Percentiles rank a stretch among this genome's conserved stretches.
phyloP scores from a whole-genome alignment of 2,113 vertebrate genomes.

The Acrocephalus arundinaceus region DNA sequence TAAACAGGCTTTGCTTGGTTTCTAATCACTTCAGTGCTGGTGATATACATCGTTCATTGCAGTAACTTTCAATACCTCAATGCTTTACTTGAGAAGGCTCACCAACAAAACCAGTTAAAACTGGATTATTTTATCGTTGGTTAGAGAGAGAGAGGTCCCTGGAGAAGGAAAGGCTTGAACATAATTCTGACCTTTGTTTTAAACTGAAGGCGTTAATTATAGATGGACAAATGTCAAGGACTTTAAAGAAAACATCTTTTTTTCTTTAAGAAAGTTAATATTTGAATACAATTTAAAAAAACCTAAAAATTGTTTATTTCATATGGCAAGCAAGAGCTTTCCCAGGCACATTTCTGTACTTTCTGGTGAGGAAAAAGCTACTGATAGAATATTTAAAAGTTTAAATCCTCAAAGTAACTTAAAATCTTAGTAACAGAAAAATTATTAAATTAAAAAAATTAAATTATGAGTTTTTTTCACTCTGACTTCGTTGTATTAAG shows the following conservation, averaged over 20 bases:
- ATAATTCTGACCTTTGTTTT: not conserved
- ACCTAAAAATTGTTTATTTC: not conserved
- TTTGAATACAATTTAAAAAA: not conserved
- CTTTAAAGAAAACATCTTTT: not conserved
- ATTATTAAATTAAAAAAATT: not conserved
- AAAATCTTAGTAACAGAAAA: not conserved
- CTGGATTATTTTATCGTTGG: not conserved
- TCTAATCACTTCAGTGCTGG: not conserved
- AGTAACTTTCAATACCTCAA: not conserved
- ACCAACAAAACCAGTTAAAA: not conserved
- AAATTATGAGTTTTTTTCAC: not conserved
- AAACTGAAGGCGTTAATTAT: not conserved
- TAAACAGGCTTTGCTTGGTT: not conserved
- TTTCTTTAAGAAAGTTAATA: not conserved
- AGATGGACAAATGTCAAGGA: not conserved
- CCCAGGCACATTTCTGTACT: not conserved
- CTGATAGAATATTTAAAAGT: not conserved
- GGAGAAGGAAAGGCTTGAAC: not conserved
- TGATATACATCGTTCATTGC: not conserved
- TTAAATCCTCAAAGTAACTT: not conserved
- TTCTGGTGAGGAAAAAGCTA: not conserved
- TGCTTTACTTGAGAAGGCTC: not conserved
- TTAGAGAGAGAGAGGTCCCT: not conserved
- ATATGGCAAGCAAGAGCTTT: not conserved
- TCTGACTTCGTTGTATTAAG: not conserved